Base-by-base conservation (phyloP, 2,888 invertebrate genomes). In the Alloplasta piceator region DNA sequence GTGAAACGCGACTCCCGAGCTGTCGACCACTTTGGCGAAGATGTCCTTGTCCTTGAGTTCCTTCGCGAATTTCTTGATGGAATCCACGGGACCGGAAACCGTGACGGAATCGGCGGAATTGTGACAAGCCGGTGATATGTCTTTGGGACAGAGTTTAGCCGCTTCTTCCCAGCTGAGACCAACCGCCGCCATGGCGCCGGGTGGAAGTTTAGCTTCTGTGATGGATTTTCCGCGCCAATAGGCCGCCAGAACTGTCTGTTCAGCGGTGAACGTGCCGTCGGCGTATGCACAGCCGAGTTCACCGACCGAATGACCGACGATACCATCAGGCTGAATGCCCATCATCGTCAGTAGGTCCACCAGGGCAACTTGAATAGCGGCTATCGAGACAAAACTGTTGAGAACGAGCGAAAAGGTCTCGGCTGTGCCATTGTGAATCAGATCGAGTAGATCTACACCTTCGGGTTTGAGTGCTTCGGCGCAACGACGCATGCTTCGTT, bases 281-380 rank as follows among this genome's bases (percentile, higher is more conserved):
- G 98, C 98, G 93, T 99, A 99, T 12, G 98, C 98, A 92, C 99
- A 99, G 1, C 98, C 98, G 91, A 94, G 87, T 93, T 98, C 98
- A 46, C 98, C 98, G 9, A 97, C 97, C 43, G 98, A 99, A 93
- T 99, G 99, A 0, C 99, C 99, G 70, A 99, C 94, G 89, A 99
- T 98, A 72, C 98, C 98, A 92, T 99, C 98, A 4, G 99, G 98
- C 73, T 94, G 93, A 58, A 99, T 94, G 83, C 96, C 97, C 38
- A 96, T 90, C 16, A 94, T 93, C 75, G 94, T 94, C 82, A 99
- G 93, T 71, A 98, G 93, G 92, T 99, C 99, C 0, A 98, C 97
- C n/a, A 99, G 93, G 41, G 98, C 99, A 72, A 99, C 97, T 94
- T 99, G 99, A 90, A 99, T 96, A 64, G 98, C 97, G 48, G 98